Evolutionary conservation across 2,797 vertebrate genomes (phyloP).

Genomic region (Intellagama lesueurii): DNA sequence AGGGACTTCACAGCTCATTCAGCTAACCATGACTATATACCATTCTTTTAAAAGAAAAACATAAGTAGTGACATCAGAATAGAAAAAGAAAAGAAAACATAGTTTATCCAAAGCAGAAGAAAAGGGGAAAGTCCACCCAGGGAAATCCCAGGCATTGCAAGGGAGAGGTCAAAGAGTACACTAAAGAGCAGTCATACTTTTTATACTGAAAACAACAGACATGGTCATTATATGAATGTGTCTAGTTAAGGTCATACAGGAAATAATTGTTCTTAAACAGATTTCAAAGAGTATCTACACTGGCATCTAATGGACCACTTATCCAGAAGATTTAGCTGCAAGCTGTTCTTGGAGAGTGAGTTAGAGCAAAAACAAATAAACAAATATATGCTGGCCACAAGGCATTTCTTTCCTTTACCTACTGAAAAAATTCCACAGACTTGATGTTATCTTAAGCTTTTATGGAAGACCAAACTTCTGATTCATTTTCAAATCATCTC

Average conservation of each 20-base stretch:
- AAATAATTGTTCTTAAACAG: background rate
- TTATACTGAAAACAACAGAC: background rate
- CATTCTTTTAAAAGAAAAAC: background rate
- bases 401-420: background rate
- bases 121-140: background rate
- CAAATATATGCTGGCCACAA: background rate
- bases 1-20: background rate
- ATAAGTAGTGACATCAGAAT: background rate
- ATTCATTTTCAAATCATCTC: background rate
- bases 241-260: background rate
- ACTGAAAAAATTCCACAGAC: background rate
- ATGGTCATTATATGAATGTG: background rate
- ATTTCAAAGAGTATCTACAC: background rate
- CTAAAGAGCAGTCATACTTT: background rate
- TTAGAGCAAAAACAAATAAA: background rate
- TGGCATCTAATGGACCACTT: background rate
- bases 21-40: no score
- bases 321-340: background rate
- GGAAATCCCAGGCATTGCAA: background rate
- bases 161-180: background rate
- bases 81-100: background rate
- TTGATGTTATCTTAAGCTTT: background rate
- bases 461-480: slow-evolving; percentile 15
- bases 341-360: background rate
- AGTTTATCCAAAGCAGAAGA: background rate